A percentile compares a stretch with the other conserved stretches of the same genome.
Evolutionary conservation across 2,888 invertebrate genomes (phyloP).

Genomic region (Ormyrus rosae): DNA sequence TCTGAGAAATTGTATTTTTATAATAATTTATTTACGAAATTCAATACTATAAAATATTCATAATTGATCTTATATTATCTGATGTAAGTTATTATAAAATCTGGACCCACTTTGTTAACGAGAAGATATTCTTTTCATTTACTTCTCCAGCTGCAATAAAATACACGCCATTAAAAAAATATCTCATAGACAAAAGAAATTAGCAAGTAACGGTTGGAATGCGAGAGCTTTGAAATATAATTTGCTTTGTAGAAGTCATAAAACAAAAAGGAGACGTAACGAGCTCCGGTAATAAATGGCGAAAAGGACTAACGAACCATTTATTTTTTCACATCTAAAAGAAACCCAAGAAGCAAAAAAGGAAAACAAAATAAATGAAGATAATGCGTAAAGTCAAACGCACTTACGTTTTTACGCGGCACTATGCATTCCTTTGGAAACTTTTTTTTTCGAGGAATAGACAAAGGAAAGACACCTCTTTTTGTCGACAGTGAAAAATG

Average conservation of each 20-base stretch:
- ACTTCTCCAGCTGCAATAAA: too few relatives aligned
- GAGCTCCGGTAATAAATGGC: not conserved
- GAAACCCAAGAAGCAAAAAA: not conserved
- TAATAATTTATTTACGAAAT: too few relatives aligned
- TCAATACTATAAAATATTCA: too few relatives aligned
- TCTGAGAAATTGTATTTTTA: too few relatives aligned
- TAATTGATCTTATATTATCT: too few relatives aligned
- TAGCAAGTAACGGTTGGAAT: too few relatives aligned
- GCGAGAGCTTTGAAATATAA: too few relatives aligned
- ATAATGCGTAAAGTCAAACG: slow-evolving; percentile 34
- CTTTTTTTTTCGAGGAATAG: slow-evolving; percentile 16
- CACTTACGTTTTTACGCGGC: slow-evolving; percentile 18
- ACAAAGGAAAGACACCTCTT: slow-evolving; percentile 40
- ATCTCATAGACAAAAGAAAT: too few relatives aligned
- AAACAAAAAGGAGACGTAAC: slow-evolving; percentile 4
- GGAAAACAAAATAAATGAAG: slow-evolving; percentile 28
- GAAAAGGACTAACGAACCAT: slow-evolving; percentile 31
- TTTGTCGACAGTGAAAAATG: slow-evolving; percentile 46
- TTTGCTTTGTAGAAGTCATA: slow-evolving; percentile 2
- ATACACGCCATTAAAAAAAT: too few relatives aligned
- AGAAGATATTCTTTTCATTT: too few relatives aligned
- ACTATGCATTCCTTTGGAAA: not conserved
- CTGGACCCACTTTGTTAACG: too few relatives aligned
- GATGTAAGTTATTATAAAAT: too few relatives aligned
- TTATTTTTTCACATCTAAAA: slow-evolving; percentile 7